A percentile compares a stretch with the other conserved stretches of the same genome.
Conservation (phyloP, 2,888 invertebrate genomes). For the Stenurella melanura region DNA sequence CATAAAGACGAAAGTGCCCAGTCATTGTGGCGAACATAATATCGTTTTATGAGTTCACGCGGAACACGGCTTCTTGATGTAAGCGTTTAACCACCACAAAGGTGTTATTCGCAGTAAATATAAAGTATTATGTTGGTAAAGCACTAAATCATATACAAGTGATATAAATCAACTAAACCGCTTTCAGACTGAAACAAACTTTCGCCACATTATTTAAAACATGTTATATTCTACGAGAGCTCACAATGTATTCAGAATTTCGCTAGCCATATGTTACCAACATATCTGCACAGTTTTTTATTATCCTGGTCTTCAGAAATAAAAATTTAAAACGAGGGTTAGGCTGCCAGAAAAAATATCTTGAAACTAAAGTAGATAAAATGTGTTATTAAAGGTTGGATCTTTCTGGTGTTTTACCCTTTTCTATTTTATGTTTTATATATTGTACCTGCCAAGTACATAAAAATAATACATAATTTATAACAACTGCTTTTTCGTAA, state of each 20-base stretch:
- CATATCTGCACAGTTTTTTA: neutral
- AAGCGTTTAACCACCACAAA: slow-evolving; percentile 29
- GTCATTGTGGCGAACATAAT: slow-evolving; percentile 28
- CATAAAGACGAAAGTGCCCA: slow-evolving; percentile 14
- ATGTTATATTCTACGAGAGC: slow-evolving; percentile 6
- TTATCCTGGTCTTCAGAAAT: neutral
- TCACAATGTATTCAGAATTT: slow-evolving; percentile 3
- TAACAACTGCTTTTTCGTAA: no score
- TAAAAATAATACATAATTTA: no score
- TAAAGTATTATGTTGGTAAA: slow-evolving; percentile 19
- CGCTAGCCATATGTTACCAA: neutral
- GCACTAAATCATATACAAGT: slow-evolving; percentile 25
- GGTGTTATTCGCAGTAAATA: slow-evolving; percentile 33
- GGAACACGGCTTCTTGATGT: slow-evolving; percentile 23
- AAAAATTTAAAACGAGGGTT: neutral
- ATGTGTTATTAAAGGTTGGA: neutral
- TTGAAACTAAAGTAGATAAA: neutral
- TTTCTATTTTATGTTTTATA: neutral
- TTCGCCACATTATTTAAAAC: slow-evolving; percentile 17
- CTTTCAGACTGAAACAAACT: slow-evolving; percentile 4
- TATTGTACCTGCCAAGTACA: no score
- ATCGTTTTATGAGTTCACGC: slow-evolving; percentile 22
- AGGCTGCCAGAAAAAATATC: neutral
- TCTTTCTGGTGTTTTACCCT: neutral
- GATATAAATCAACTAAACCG: slow-evolving; percentile 28